phyloP scores from a whole-genome alignment of 2,113 vertebrate species.

The Oxyruncus cristatus region DNA sequence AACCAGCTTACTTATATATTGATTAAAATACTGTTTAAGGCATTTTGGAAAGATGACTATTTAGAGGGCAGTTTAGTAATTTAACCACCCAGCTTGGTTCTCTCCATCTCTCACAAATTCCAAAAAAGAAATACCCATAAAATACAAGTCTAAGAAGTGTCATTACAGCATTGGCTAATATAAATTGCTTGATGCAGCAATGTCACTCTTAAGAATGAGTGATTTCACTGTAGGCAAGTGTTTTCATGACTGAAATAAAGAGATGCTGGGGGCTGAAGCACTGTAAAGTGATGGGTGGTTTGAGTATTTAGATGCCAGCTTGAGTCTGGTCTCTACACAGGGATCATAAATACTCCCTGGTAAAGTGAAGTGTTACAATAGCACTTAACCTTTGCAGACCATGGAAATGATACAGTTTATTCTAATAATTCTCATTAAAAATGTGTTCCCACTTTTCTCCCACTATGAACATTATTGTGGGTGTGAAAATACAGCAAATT shows the following conservation, averaged over 20 bases:
- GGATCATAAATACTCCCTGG: neutral
- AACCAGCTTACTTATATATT: neutral
- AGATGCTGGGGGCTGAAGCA: neutral
- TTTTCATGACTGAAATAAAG: constrained; percentile 27
- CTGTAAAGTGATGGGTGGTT: neutral
- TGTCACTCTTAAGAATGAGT: constrained; percentile 30
- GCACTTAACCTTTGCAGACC: neutral
- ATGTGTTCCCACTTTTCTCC: neutral
- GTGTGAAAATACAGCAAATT: neutral
- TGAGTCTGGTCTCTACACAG: neutral
- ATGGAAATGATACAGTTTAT: neutral
- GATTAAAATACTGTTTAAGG: constrained; percentile 18
- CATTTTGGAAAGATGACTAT: neutral
- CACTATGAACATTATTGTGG: neutral
- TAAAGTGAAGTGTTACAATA: neutral
- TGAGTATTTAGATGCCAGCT: neutral
- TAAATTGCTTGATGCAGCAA: neutral
- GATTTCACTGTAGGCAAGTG: neutral
- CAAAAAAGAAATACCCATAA: neutral
- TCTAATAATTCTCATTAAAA: neutral
- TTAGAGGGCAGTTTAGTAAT: neutral
- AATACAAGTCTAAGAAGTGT: neutral
- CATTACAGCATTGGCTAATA: constrained; percentile 29
- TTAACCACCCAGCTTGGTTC: neutral
- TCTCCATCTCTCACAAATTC: neutral